A percentile compares a stretch with the other conserved stretches of the same genome.
Conservation (phyloP, 2,113 vertebrate species). For the Chaenogobius annularis region DNA sequence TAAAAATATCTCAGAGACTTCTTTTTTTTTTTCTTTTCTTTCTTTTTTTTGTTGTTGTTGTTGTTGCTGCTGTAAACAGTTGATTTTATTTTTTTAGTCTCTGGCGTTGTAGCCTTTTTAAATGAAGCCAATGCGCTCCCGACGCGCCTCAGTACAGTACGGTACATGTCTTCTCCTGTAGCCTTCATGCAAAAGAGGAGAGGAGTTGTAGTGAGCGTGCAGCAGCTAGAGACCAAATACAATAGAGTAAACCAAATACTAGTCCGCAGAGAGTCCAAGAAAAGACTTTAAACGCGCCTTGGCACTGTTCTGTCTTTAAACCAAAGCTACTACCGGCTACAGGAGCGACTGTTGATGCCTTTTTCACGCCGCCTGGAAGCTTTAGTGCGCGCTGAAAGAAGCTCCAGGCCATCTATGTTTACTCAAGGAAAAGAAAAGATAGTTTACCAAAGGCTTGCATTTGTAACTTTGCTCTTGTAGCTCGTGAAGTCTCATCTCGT, state of each 20-base stretch:
- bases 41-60: too few relatives aligned
- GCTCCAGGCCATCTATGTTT: constrained; percentile 60
- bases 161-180: constrained; percentile 60
- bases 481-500: constrained; percentile 37
- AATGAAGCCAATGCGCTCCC: constrained; percentile 52
- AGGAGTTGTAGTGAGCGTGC: constrained; percentile 49
- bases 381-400: constrained; percentile 39
- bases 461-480: constrained; percentile 56
- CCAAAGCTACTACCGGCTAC: constrained; percentile 68
- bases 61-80: too few relatives aligned
- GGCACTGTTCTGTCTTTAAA: constrained; percentile 44
- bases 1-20: constrained; percentile 17
- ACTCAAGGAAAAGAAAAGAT: constrained; percentile 56
- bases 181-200: constrained; percentile 55
- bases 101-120: constrained; percentile 2
- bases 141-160: constrained; percentile 49
- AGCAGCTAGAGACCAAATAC: constrained; percentile 77
- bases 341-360: constrained; percentile 70
- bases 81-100: constrained; percentile 38
- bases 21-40: background rate
- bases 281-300: constrained; percentile 66
- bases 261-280: constrained; percentile 50
- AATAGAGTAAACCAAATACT: constrained; percentile 68
- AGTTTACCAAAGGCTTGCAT: constrained; percentile 34
- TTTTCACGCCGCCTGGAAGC: constrained; percentile 54